Conservation (phyloP, 2,113 vertebrate genomes). For the Calonectris borealis region DNA sequence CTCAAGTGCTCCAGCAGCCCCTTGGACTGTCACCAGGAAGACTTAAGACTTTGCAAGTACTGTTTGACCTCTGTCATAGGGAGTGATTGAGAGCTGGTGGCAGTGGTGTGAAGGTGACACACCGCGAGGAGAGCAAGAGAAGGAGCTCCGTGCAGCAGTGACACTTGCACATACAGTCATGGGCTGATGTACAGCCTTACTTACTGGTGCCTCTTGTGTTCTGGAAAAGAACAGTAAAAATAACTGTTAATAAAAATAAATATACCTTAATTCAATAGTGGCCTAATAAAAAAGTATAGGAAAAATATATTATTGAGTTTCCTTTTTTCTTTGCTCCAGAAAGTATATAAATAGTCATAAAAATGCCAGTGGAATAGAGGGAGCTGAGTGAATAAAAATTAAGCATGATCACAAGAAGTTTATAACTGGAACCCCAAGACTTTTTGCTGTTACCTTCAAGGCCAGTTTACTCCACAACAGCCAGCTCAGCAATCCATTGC, state of each 20-base stretch:
- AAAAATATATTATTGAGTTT: constrained; percentile 20
- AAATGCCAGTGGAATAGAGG: background rate
- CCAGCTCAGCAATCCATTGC: background rate
- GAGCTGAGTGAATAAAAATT: constrained; percentile 1
- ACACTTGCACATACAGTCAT: background rate
- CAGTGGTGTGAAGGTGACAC: constrained; percentile 12
- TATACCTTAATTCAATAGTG: constrained; percentile 27
- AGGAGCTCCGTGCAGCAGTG: background rate
- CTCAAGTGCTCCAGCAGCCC: background rate
- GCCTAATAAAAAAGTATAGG: constrained; percentile 32
- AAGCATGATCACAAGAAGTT: constrained; percentile 1
- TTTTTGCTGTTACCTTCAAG: background rate
- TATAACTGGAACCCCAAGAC: background rate
- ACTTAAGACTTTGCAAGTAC: constrained; percentile 10
- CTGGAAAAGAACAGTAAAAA: constrained; percentile 22
- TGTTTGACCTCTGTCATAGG: background rate
- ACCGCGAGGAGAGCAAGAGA: background rate
- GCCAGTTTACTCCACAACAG: background rate
- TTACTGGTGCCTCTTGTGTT: background rate
- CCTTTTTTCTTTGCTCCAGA: background rate
- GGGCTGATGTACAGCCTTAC: constrained; percentile 1
- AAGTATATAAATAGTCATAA: constrained; percentile 5
- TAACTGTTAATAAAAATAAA: constrained; percentile 43
- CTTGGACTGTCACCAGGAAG: background rate
- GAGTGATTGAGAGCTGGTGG: background rate